Percentiles rank a stretch among this genome's conserved stretches.
These are phyloP conservation scores for Microctonus brassicae DNA, from an alignment of 2,888 invertebrate genomes.

Conservation along the genomic window DNA sequence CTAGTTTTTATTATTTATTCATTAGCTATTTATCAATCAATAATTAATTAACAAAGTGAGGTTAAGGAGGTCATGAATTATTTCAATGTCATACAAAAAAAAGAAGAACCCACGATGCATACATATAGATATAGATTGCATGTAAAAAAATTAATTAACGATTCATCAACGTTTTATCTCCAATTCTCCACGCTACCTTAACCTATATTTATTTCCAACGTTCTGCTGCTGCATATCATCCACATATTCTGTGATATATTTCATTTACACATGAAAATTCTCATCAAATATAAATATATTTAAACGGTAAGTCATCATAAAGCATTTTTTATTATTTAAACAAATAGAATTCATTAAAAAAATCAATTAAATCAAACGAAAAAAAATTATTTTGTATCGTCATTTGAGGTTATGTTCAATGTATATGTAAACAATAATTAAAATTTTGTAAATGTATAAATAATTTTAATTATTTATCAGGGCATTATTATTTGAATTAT, in stretches of 20 bases:
- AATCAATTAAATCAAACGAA: neutral
- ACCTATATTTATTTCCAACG: conserved; percentile 27
- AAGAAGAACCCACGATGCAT: neutral
- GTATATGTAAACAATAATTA: conserved; percentile 4
- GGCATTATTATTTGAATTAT: conserved; percentile 25
- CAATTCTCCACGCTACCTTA: conserved; percentile 27
- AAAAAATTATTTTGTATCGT: too few relatives aligned
- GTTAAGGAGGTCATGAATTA: neutral
- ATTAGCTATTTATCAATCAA: too few relatives aligned
- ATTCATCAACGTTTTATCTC: neutral
- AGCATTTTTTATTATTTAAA: neutral
- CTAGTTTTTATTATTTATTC: too few relatives aligned
- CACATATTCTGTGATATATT: conserved; percentile 20
- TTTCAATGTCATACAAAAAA: neutral
- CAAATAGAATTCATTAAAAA: neutral
- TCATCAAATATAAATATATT: conserved; percentile 12
- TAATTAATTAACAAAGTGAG: neutral
- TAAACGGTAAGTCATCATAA: neutral
- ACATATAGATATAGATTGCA: neutral
- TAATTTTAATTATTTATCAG: conserved; percentile 41
- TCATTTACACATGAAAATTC: neutral
- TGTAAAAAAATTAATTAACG: neutral
- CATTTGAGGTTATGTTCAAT: neutral
- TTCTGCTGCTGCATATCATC: conserved; percentile 1
- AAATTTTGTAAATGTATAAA: conserved; percentile 16